Conservation (phyloP, 2,113 vertebrate genomes). For the Planiliza haematocheilus region DNA sequence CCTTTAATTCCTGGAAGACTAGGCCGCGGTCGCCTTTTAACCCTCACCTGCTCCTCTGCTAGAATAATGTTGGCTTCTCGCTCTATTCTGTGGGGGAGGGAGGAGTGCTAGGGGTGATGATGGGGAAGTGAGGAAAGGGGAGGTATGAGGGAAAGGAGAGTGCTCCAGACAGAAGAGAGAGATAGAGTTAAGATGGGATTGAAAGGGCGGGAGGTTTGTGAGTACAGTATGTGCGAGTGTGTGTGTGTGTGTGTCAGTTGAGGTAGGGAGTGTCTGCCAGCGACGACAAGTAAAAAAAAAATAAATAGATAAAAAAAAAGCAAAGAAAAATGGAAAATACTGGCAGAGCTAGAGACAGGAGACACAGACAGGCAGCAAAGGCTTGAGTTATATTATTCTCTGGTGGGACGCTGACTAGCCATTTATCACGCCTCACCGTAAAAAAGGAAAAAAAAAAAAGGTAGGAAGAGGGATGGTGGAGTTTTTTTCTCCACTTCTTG, state of each 20-base stretch:
- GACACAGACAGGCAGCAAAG: slow-evolving; percentile 63
- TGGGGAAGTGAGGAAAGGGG: slow-evolving; percentile 39
- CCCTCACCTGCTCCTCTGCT: slow-evolving; percentile 77
- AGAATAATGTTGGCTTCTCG: slow-evolving; percentile 78
- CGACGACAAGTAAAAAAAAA: slow-evolving; percentile 18
- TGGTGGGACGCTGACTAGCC: slow-evolving; percentile 74
- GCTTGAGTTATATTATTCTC: slow-evolving; percentile 72
- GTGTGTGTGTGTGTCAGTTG: slow-evolving; percentile 22
- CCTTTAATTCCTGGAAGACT: slow-evolving; percentile 82
- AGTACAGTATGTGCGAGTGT: slow-evolving; percentile 30
- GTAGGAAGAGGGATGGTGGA: slow-evolving; percentile 21
- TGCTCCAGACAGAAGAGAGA: slow-evolving; percentile 49
- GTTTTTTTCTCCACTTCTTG: slow-evolving; percentile 57
- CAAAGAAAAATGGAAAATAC: slow-evolving; percentile 53
- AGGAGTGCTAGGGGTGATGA: slow-evolving; percentile 39
- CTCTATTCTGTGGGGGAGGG: slow-evolving; percentile 49
- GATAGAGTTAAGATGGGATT: slow-evolving; percentile 68
- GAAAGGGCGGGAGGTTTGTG: slow-evolving; percentile 33
- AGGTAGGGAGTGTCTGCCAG: slow-evolving; percentile 33
- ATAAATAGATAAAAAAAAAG: too few species aligned
- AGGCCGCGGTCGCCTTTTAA: slow-evolving; percentile 80
- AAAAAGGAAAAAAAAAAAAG: slow-evolving; percentile 63
- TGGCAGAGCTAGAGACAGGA: slow-evolving; percentile 60
- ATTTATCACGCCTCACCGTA: slow-evolving; percentile 73
- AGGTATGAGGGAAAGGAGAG: slow-evolving; percentile 42